Evolutionary conservation across 2,113 vertebrate species (phyloP).

Genomic region (Plestiodon gilberti): DNA sequence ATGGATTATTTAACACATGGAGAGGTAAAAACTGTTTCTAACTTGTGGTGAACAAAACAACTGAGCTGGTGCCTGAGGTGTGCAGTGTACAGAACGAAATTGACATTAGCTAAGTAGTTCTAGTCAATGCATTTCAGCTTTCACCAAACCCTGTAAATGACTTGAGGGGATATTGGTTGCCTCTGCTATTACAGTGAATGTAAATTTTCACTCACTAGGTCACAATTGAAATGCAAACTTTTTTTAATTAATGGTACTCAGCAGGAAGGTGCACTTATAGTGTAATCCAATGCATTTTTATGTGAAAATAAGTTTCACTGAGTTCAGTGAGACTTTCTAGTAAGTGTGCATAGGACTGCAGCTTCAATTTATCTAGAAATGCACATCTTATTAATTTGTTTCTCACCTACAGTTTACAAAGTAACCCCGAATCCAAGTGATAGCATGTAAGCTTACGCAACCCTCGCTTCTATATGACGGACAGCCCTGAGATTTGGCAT

Average conservation of each 20-base stretch:
- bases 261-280: not conserved
- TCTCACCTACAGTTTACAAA: not conserved
- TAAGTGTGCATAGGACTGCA: not conserved
- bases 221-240: not conserved
- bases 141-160: not conserved
- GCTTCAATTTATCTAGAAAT: not conserved
- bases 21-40: slow-evolving; percentile 1
- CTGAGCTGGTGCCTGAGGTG: not conserved
- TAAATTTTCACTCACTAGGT: too few species aligned
- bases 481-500: too few species aligned
- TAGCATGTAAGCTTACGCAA: not conserved
- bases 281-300: not conserved
- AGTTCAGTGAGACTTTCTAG: not conserved
- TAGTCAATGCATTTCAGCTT: not conserved
- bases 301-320: not conserved
- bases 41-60: not conserved
- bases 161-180: slow-evolving; percentile 5
- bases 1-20: slow-evolving; percentile 9
- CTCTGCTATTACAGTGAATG: not conserved
- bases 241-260: too few species aligned
- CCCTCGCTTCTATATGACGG: not conserved
- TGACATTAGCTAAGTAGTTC: not conserved
- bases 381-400: not conserved
- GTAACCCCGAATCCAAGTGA: not conserved
- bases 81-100: not conserved